These are phyloP conservation scores for Tineola bisselliella DNA, from an alignment of 2,888 invertebrate species.

Conservation along the genomic window DNA sequence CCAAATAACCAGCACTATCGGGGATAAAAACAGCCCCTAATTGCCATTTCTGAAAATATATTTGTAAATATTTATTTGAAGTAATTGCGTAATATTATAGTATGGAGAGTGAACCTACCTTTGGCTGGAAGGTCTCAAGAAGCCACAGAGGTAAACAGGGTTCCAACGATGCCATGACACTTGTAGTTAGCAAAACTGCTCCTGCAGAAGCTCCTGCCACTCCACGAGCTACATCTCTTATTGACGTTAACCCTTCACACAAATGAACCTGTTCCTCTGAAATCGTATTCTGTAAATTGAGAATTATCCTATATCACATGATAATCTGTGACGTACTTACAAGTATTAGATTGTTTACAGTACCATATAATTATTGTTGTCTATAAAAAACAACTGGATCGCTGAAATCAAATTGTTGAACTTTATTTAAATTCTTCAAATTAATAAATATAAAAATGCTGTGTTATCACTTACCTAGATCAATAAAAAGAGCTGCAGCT, in stretches of 20 bases:
- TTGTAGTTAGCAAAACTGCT: slow-evolving; percentile 46
- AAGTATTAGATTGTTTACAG: too few relatives aligned
- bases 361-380: slow-evolving; percentile 7
- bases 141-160: slow-evolving; percentile 52
- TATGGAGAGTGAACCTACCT: slow-evolving; percentile 19
- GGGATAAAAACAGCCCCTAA: slow-evolving; percentile 49
- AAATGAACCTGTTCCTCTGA: neutral
- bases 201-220: slow-evolving; percentile 40
- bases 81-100: too few relatives aligned
- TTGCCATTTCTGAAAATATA: slow-evolving; percentile 37
- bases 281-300: neutral
- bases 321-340: too few relatives aligned
- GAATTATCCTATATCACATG: too few relatives aligned
- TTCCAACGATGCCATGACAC: slow-evolving; percentile 56
- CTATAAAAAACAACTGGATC: slow-evolving; percentile 11
- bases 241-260: neutral
- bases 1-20: slow-evolving; percentile 50
- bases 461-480: slow-evolving; percentile 31
- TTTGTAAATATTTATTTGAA: too few relatives aligned
- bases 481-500: slow-evolving; percentile 30
- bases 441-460: neutral
- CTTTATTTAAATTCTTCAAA: neutral
- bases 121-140: slow-evolving; percentile 35
- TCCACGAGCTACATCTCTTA: slow-evolving; percentile 22
- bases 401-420: slow-evolving; percentile 1